These are phyloP conservation scores for Temnothorax longispinosus DNA, from an alignment of 1,140 invertebrate species.

Conservation along the genomic window DNA sequence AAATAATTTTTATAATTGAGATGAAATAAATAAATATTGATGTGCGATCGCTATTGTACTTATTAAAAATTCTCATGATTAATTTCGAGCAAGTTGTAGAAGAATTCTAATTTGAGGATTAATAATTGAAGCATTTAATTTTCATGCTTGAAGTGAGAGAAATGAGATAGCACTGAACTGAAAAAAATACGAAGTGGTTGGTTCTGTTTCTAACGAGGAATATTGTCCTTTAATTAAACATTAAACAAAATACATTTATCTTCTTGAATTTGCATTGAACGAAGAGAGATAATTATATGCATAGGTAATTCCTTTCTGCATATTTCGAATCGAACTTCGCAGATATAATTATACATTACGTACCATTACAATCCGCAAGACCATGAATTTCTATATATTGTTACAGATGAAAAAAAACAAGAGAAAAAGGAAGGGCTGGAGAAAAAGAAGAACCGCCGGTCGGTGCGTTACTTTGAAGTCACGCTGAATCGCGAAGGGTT, in stretches of 20 bases:
- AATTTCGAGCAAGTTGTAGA: neutral
- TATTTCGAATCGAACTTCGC: neutral
- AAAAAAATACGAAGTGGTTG: neutral
- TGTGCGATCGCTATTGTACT: neutral
- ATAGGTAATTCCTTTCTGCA: neutral
- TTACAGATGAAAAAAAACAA: neutral
- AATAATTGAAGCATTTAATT: neutral
- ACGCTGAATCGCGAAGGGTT: constrained; percentile 32
- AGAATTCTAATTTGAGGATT: neutral
- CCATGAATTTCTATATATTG: constrained; percentile 2
- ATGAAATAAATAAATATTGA: neutral
- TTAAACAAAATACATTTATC: neutral
- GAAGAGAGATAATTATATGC: neutral
- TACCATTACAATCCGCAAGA: constrained; percentile 10
- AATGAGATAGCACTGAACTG: neutral
- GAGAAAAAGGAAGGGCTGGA: neutral
- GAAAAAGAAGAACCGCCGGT: neutral
- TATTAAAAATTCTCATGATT: neutral
- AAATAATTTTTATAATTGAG: neutral
- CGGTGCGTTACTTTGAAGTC: constrained; percentile 57
- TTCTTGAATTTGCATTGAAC: neutral
- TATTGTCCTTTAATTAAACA: neutral
- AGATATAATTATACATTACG: constrained; percentile 25
- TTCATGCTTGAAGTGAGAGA: neutral
- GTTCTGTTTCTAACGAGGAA: neutral